phyloP scores from a whole-genome alignment of 2,888 invertebrate species.

The Drosophila fulvimacula region DNA sequence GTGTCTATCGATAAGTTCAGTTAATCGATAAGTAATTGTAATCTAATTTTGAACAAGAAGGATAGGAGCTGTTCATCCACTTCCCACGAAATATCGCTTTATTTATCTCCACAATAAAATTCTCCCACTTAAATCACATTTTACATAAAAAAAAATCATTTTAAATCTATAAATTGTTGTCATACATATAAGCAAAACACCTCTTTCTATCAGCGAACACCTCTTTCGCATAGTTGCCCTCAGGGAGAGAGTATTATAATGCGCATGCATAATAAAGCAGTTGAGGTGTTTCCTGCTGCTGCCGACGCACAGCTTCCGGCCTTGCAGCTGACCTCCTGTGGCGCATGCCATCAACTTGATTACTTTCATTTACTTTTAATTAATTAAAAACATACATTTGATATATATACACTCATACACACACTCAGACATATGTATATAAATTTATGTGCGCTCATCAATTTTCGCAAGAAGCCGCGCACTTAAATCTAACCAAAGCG shows the following conservation, averaged over 20 bases:
- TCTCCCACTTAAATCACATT: background rate
- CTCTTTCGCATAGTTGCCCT: background rate
- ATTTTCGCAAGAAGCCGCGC: slow-evolving; percentile 24
- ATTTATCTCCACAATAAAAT: background rate
- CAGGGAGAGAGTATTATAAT: slow-evolving; percentile 10
- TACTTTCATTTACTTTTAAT: slow-evolving; percentile 79
- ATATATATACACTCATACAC: background rate
- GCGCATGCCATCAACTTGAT: slow-evolving; percentile 73
- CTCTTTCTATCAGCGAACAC: slow-evolving; percentile 1
- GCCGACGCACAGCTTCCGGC: slow-evolving; percentile 3
- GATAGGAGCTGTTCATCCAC: no score
- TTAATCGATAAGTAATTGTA: no score
- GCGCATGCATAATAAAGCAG: slow-evolving; percentile 43
- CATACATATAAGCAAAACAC: background rate
- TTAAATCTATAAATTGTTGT: background rate
- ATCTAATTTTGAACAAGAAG: no score
- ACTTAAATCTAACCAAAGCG: slow-evolving; percentile 59
- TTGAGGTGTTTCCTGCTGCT: slow-evolving; percentile 3
- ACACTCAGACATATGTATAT: background rate
- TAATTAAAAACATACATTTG: slow-evolving; percentile 65
- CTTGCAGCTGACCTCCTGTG: slow-evolving; percentile 29
- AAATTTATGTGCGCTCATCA: slow-evolving; percentile 36
- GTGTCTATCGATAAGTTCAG: no score
- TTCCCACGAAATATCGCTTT: background rate
- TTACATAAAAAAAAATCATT: background rate